These are phyloP conservation scores for Eueides isabella DNA, from an alignment of 1,140 invertebrate species.

Conservation along the genomic window DNA sequence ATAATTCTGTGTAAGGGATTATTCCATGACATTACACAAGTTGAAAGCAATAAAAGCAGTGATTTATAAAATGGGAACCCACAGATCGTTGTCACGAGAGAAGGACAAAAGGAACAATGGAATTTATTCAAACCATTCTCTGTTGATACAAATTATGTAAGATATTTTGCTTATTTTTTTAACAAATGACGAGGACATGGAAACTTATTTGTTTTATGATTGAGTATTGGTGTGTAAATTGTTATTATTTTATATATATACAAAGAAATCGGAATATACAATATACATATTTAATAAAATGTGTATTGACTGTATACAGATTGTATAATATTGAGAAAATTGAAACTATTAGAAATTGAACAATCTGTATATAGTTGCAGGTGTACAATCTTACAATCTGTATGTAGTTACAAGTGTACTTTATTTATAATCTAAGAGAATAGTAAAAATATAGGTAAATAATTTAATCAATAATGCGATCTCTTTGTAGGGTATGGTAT, in stretches of 20 bases:
- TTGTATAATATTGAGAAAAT: too few species aligned
- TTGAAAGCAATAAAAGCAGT: slow-evolving; percentile 39
- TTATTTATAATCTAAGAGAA: too few species aligned
- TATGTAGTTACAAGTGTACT: too few species aligned
- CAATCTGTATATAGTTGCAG: too few species aligned
- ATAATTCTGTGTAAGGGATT: slow-evolving; percentile 26
- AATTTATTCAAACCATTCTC: slow-evolving; percentile 26
- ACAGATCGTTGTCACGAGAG: slow-evolving; percentile 33
- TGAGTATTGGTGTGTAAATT: background rate
- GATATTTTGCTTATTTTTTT: slow-evolving; percentile 14
- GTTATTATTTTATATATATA: background rate
- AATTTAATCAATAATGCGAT: too few species aligned
- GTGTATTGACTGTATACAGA: too few species aligned
- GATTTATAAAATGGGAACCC: slow-evolving; percentile 39
- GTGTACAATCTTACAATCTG: too few species aligned
- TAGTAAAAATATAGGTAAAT: too few species aligned
- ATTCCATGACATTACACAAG: slow-evolving; percentile 42
- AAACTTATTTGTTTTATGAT: background rate
- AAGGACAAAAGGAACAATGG: slow-evolving; percentile 37
- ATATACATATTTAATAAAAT: too few species aligned
- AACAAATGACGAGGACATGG: background rate
- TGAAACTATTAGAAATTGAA: too few species aligned
- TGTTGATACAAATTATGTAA: slow-evolving; percentile 18
- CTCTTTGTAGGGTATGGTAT: too few species aligned
- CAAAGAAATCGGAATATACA: too few species aligned